Base-by-base conservation (phyloP, 1,140 invertebrate species). In the Leptinotarsa lineolata region DNA sequence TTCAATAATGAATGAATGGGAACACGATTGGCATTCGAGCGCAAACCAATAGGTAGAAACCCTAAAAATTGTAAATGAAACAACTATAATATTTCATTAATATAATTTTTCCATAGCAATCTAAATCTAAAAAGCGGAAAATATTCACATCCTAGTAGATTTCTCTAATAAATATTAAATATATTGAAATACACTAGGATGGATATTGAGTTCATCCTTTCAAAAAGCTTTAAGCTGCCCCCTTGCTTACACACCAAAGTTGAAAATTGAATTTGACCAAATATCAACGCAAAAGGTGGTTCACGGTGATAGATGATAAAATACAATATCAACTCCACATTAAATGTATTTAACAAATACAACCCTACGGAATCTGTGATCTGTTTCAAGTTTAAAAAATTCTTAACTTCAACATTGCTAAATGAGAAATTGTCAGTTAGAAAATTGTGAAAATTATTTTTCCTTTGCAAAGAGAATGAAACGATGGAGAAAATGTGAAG, bases 141-240 rank as follows among this genome's bases (percentile, higher is more conserved):
- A 59, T 22, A 72, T 72, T 30, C n/a, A 30, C 48, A 72, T 65
- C 70, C 65, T 64, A 63, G 64, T 65, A 67, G 48, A 75, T 70
- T 72, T 46, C 39, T 64, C 61, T 30, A 65, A 59, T 22, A 30
- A 66, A 66, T 22, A 16, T 20, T 15, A 45, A 54, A 54, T 54
- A 54, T 54, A 72, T 44, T 20, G 68, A 67, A 68, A 72, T 70
- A 72, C 2, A 72, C 44, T 22, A 48, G 44, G 45, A 68, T 24
- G n/a, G 20, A 72, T 72, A 68, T 61, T 66, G 70, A 46, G 70
- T 72, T 74, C 67, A 59, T 67, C 46, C 59, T n/a, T 69, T 60
- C 20, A 64, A 30, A 74, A 80, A 80, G 80, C 80, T 78, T 76
- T 75, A 74, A 83, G 82, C 81, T 83, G 82, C 82, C 82, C 82